Percentiles rank a stretch among this genome's conserved stretches.
phyloP scores from a whole-genome alignment of 2,797 vertebrate species.

The Menidia menidia region DNA sequence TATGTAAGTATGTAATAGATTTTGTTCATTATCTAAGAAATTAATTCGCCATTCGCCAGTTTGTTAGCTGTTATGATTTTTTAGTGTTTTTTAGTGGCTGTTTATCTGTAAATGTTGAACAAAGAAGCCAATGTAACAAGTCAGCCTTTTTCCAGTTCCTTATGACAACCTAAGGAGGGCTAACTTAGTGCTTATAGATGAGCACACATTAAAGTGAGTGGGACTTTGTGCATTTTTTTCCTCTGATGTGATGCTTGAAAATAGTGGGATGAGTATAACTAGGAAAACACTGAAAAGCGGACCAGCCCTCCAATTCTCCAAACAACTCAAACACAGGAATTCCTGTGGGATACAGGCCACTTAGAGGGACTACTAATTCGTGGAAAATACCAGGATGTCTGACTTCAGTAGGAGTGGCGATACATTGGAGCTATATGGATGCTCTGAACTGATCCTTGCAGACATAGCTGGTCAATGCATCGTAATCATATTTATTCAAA shows the following conservation, averaged over 20 bases:
- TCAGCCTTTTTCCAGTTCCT: neutral
- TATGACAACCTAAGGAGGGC: neutral
- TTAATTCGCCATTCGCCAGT: neutral
- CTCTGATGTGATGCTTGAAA: slow-evolving; percentile 13
- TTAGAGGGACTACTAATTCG: slow-evolving; percentile 70
- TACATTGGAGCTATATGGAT: slow-evolving; percentile 49
- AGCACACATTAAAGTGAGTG: neutral
- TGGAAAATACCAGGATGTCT: slow-evolving; percentile 65
- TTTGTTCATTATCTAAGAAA: neutral
- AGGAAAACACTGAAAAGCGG: slow-evolving; percentile 55
- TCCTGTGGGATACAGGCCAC: slow-evolving; percentile 77
- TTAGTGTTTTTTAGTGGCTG: neutral
- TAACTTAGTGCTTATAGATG: neutral
- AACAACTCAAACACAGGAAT: slow-evolving; percentile 79
- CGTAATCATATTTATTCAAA: slow-evolving; percentile 23
- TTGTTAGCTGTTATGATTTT: neutral
- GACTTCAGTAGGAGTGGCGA: slow-evolving; percentile 44
- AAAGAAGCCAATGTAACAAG: too few relatives aligned
- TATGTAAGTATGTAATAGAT: neutral
- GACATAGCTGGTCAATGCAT: neutral
- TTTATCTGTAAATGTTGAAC: neutral
- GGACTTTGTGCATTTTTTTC: slow-evolving; percentile 10
- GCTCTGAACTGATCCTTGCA: slow-evolving; percentile 43
- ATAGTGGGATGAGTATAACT: slow-evolving; percentile 14
- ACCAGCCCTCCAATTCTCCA: slow-evolving; percentile 48